Conservation (phyloP, 2,113 vertebrate genomes). For the Trogon surrucura region DNA sequence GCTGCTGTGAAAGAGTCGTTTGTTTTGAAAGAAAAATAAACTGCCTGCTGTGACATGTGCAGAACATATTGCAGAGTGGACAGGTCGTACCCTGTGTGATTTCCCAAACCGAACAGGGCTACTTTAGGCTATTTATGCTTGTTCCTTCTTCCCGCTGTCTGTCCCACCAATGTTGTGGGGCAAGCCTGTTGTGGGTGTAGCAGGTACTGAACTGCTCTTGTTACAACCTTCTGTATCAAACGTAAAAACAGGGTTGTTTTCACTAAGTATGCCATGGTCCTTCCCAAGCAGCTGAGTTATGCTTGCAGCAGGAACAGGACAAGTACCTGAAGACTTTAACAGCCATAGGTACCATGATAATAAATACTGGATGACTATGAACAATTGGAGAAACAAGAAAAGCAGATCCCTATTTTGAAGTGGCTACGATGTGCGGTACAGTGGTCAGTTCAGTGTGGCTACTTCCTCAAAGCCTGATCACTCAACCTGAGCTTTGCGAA, state of each 20-base stretch:
- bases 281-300: neutral
- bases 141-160: accelerated
- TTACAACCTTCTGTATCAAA: neutral
- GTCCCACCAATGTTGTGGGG: neutral
- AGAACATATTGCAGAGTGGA: neutral
- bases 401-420: neutral
- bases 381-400: neutral
- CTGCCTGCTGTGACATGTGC: neutral
- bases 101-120: neutral
- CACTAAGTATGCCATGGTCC: neutral
- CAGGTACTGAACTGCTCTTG: neutral
- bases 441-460: neutral
- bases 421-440: neutral
- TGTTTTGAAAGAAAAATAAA: slow-evolving; percentile 4
- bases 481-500: neutral
- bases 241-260: neutral
- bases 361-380: neutral
- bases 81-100: neutral
- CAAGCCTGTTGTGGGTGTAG: neutral
- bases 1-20: neutral
- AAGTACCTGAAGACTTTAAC: neutral
- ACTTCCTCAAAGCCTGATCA: neutral
- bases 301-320: neutral
- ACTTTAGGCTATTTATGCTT: neutral
- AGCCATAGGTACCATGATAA: neutral